Conservation (phyloP, 2,113 vertebrate species). For the Etheostoma cragini region DNA sequence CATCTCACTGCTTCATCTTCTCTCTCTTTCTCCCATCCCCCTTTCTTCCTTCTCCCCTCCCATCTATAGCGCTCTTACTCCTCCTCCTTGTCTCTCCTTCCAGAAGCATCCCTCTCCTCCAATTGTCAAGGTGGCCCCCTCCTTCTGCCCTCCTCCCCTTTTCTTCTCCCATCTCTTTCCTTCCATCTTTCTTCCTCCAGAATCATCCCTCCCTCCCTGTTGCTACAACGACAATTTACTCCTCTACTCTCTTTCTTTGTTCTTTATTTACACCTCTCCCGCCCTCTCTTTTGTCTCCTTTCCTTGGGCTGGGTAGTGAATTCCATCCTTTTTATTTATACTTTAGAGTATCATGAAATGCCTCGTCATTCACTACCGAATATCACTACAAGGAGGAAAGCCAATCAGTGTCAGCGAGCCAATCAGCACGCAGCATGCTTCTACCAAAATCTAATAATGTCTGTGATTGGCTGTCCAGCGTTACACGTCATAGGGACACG, state of each 20-base stretch:
- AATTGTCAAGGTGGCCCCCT: conserved; percentile 23
- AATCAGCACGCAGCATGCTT: too few species aligned
- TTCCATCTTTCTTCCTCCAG: not conserved
- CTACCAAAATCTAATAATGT: too few species aligned
- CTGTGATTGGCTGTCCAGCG: too few species aligned
- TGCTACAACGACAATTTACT: conserved; percentile 10
- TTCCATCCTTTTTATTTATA: too few species aligned
- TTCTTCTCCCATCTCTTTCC: not conserved
- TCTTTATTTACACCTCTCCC: not conserved
- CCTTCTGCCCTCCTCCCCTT: not conserved
- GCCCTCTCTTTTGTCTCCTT: not conserved
- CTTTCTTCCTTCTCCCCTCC: not conserved
- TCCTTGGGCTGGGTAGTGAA: too few species aligned
- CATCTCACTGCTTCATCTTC: conserved; percentile 1
- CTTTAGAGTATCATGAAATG: too few species aligned
- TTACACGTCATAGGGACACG: too few species aligned
- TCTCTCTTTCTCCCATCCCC: not conserved
- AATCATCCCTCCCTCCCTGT: not conserved
- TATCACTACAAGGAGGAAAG: too few species aligned
- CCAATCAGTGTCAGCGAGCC: too few species aligned
- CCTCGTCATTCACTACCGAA: too few species aligned
- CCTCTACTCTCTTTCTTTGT: not conserved
- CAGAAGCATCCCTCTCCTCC: conserved; percentile 11
- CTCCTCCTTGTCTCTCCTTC: not conserved
- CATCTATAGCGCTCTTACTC: not conserved